Base-by-base conservation (phyloP, 1,140 invertebrate genomes). In the Drosophila bifasciata region DNA sequence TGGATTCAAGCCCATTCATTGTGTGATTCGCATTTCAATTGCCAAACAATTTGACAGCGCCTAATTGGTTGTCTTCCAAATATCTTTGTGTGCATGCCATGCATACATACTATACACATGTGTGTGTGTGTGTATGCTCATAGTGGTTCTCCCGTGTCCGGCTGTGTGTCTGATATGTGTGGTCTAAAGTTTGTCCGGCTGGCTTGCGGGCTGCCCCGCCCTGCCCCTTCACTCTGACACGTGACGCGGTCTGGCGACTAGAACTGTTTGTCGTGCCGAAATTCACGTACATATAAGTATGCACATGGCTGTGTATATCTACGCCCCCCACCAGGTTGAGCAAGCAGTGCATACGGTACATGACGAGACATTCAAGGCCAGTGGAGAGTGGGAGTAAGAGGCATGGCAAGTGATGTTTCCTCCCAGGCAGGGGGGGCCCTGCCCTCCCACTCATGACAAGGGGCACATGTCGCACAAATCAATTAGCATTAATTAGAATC, bases 401-500 rank as follows among this genome's bases (percentile, higher is more conserved):
- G 9, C 46, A 48, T 25, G 25, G 8, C 15, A 44, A 45, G 44
- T 6, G 39, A 23, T 25, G 25, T 25, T n/a, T n/a, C n/a, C n/a
- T n/a, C n/a, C n/a, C n/a, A n/a, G n/a, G n/a, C n/a, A n/a, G n/a
- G n/a, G n/a, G n/a, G n/a, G n/a, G n/a, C n/a, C n/a, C n/a, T n/a
- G n/a, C n/a, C n/a, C n/a, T n/a, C n/a, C n/a, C n/a, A n/a, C n/a
- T n/a, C 25, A 36, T 39, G 56, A 39, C 57, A 49, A 39, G 4
- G 19, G 46, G 19, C 66, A 63, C 57, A 69, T 81, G 81, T 76
- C 81, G 58, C 71, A 71, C 44, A 58, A 71, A 68, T 81, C 83
- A 88, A 88, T 86, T 86, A 81, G 60, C 73, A 78, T 88, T 86
- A 81, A 81, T 85, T 81, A 85, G 72, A 60, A 70, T 48, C 45